Base-by-base conservation (phyloP, 2,113 vertebrate genomes). In the Hiodon tergisus region DNA sequence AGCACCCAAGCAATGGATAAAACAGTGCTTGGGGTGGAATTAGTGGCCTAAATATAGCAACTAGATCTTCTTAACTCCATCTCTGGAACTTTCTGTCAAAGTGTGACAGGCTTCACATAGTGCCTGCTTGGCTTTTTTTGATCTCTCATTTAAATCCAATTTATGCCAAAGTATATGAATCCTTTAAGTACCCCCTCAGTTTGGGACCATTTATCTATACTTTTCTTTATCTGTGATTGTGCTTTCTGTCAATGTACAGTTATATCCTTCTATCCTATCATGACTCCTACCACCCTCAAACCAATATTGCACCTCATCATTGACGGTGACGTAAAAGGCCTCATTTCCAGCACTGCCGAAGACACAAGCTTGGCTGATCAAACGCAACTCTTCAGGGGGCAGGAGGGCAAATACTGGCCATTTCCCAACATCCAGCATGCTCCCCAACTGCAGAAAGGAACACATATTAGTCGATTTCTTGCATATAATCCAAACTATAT, bases 371-470 rank as follows among this genome's bases (percentile, higher is more conserved):
- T 96, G 96, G 69, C 91, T 93, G 85, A 98, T 94, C 79, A 94
- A 91, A 72, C 90, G 90, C 51, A 98, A 86, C n/a, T 97, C 95
- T 83, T 97, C 94, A 69, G 93, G 94, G 76, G 95, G 94, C 81
- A 95, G 94, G 58, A 99, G 94, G 54, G 97, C 96, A 89, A 99
- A 99, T 80, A 98, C 94, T 1, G 97, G 95, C 96, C 96, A 99
- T 88, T 98, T 98, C 77, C 95, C 96, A 87, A 98, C 93, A 90
- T 99, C 97, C 89, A 99, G 86, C 96, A 99, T 98, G 84, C 91
- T 97, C 89, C 88, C 83, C 74, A 75, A 80, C 84, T 84, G 76
- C 54, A 75, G 69, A 55, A 57, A 57, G 5, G 54, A 5, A 57
- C 54, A 57, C 54, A 7, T 5, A 57, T 10, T 31, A 31, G 31